A percentile compares a stretch with the other conserved stretches of the same genome.
phyloP scores from a whole-genome alignment of 2,113 vertebrate species.

The Tetraodon nigroviridis region DNA sequence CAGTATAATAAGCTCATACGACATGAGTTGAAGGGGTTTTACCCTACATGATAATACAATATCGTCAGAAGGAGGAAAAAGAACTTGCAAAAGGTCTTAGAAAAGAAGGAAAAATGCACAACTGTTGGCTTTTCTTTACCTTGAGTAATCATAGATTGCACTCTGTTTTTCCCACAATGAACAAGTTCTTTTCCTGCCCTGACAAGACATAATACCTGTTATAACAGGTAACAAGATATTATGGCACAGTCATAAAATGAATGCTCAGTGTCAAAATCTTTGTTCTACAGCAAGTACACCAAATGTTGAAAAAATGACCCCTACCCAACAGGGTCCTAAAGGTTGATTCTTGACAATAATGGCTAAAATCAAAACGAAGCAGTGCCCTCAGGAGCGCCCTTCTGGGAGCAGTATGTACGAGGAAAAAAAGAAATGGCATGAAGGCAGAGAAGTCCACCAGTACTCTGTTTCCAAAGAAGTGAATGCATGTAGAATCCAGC shows the following conservation, averaged over 20 bases:
- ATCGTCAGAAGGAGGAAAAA: slow-evolving; percentile 37
- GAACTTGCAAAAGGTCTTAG: slow-evolving; percentile 26
- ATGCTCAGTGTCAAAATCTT: slow-evolving; percentile 70
- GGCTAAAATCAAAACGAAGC: neutral
- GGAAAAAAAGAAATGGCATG: slow-evolving; percentile 16
- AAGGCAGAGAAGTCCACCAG: slow-evolving; percentile 36
- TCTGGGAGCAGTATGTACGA: slow-evolving; percentile 18
- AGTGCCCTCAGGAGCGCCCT: too few relatives aligned
- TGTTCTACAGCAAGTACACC: slow-evolving; percentile 72
- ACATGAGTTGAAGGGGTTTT: slow-evolving; percentile 50
- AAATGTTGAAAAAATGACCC: slow-evolving; percentile 49
- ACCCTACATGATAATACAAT: slow-evolving; percentile 43
- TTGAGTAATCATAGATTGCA: neutral
- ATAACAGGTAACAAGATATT: slow-evolving; percentile 73
- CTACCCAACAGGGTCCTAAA: slow-evolving; percentile 9
- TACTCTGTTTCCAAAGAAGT: slow-evolving; percentile 52
- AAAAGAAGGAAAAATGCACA: slow-evolving; percentile 6
- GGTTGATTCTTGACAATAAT: slow-evolving; percentile 37
- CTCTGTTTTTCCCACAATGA: slow-evolving; percentile 14
- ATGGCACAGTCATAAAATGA: slow-evolving; percentile 76
- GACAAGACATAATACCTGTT: slow-evolving; percentile 65
- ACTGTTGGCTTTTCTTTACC: neutral
- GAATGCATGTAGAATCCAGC: slow-evolving; percentile 12
- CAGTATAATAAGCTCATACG: slow-evolving; percentile 47
- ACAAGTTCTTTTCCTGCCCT: slow-evolving; percentile 39